A percentile compares a stretch with the other conserved stretches of the same genome.
These are phyloP conservation scores for Papilio glaucus DNA, from an alignment of 1,140 invertebrate genomes.

Conservation along the genomic window DNA sequence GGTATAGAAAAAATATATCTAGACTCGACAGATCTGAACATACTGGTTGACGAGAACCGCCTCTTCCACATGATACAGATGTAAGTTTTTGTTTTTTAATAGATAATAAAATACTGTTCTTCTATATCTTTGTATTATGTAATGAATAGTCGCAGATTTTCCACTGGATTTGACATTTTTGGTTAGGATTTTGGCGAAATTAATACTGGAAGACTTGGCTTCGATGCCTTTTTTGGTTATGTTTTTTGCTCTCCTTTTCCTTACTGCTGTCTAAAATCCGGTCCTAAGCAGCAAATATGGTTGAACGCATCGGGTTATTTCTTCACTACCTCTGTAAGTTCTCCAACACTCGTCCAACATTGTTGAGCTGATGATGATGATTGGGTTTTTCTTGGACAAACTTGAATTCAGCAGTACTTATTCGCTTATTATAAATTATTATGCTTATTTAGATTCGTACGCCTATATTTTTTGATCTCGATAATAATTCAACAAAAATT, in stretches of 20 bases:
- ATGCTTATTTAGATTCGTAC: too few relatives aligned
- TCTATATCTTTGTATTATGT: not conserved
- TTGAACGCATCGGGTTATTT: too few relatives aligned
- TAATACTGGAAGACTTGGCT: too few relatives aligned
- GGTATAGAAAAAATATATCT: constrained; percentile 66
- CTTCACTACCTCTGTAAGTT: too few relatives aligned
- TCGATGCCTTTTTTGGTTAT: too few relatives aligned
- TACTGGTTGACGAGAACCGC: constrained; percentile 70
- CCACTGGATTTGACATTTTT: not conserved
- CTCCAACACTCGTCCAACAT: not conserved
- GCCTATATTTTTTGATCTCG: constrained; percentile 6
- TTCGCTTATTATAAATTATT: too few relatives aligned
- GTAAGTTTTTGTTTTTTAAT: constrained; percentile 57
- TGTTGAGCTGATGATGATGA: not conserved
- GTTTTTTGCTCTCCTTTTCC: too few relatives aligned
- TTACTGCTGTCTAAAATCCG: too few relatives aligned
- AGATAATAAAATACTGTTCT: not conserved
- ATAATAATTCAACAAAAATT: constrained; percentile 36
- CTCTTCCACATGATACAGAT: constrained; percentile 72
- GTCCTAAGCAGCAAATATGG: too few relatives aligned
- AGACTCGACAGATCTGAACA: constrained; percentile 59
- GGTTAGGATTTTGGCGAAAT: not conserved
- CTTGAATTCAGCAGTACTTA: too few relatives aligned
- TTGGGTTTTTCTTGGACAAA: too few relatives aligned
- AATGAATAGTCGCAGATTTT: not conserved